Conservation (phyloP, 2,113 vertebrate genomes). For the Hassar affinis region DNA sequence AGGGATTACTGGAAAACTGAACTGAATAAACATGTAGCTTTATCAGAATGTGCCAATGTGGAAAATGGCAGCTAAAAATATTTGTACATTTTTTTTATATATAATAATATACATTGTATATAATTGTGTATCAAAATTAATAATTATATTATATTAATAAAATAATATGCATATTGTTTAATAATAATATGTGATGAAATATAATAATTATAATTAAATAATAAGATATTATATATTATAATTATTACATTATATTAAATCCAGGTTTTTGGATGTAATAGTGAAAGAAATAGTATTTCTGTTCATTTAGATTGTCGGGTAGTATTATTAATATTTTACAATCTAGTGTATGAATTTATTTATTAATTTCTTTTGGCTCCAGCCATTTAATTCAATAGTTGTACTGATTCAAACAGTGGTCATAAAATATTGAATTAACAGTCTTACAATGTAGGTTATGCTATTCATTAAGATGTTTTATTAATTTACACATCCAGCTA, state of each 20-base stretch:
- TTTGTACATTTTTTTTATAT: too few species aligned
- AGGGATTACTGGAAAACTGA: neutral
- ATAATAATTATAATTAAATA: too few species aligned
- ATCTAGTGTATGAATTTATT: too few species aligned
- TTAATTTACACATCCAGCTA: neutral
- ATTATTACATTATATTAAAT: too few species aligned
- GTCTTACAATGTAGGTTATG: neutral
- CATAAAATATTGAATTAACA: constrained; percentile 13
- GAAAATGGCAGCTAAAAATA: neutral
- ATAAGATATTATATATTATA: too few species aligned
- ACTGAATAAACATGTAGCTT: neutral
- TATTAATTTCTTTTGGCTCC: too few species aligned
- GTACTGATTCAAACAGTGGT: neutral
- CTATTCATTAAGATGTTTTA: constrained; percentile 4
- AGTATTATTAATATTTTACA: neutral
- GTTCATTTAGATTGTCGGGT: neutral
- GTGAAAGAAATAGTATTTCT: neutral
- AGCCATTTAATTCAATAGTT: neutral
- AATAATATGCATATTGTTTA: too few species aligned
- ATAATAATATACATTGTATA: too few species aligned
- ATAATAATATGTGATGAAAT: too few species aligned
- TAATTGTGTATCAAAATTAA: too few species aligned
- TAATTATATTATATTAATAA: too few species aligned
- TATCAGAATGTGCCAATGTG: neutral
- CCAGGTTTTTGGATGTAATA: neutral